Conservation (phyloP, 2,113 vertebrate genomes). For the Podarcis cretensis region DNA sequence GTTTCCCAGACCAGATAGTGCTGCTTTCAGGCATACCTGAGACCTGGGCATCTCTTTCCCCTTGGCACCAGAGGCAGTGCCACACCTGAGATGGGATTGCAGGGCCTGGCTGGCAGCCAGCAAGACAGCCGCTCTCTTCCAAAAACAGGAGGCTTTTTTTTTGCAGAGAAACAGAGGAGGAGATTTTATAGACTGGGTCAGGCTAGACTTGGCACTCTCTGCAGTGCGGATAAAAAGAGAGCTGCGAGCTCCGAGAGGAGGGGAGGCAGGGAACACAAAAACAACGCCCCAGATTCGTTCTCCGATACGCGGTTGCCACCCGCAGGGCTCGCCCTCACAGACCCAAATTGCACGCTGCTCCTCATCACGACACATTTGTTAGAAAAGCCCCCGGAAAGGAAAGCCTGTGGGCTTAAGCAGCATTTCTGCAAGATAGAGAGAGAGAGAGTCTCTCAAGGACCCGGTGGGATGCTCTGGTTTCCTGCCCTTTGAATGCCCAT, state of each 20-base stretch:
- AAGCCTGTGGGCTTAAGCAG: too few species aligned
- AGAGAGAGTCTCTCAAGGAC: too few species aligned
- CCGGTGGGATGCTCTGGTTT: too few species aligned
- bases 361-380: too few species aligned
- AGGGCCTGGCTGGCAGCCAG: neutral
- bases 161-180: too few species aligned
- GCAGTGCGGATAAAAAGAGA: slow-evolving; percentile 24
- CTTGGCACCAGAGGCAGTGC: too few species aligned
- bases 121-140: neutral
- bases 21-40: neutral
- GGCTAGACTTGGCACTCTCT: neutral
- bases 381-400: neutral
- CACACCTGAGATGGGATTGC: neutral
- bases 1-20: too few species aligned
- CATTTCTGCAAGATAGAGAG: neutral
- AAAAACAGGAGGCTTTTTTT: too few species aligned
- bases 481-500: too few species aligned
- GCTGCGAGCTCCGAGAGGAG: neutral
- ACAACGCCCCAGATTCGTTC: neutral
- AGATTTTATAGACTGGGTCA: neutral
- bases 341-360: neutral
- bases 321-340: neutral
- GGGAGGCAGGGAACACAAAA: neutral
- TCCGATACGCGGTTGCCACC: neutral
- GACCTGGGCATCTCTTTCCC: neutral